Percentiles rank a stretch among this genome's conserved stretches.
Conservation (phyloP, 2,888 invertebrate species). For the Eristalis intricaria region DNA sequence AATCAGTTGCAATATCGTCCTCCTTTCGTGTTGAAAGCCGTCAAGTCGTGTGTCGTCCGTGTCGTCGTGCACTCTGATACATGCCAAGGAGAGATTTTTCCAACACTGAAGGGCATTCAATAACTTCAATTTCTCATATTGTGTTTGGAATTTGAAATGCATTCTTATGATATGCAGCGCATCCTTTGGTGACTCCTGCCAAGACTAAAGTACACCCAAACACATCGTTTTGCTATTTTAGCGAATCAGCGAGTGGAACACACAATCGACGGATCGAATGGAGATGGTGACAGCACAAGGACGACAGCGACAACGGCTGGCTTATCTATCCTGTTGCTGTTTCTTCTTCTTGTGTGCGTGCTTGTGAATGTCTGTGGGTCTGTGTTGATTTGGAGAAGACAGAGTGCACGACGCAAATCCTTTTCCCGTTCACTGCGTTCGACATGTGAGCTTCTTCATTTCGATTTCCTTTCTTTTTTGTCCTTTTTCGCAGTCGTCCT, state of each 20-base stretch:
- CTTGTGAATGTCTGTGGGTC: no score
- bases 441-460: conserved; percentile 69
- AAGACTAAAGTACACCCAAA: conserved; percentile 1
- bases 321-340: conserved; percentile 65
- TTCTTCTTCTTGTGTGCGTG: background rate
- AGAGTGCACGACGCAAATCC: conserved; percentile 56
- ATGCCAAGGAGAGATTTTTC: conserved; percentile 27
- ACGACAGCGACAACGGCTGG: conserved; percentile 27
- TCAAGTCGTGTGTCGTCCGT: conserved; percentile 20
- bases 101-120: conserved; percentile 59
- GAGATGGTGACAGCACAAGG: conserved; percentile 31
- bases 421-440: conserved; percentile 68
- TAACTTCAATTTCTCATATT: conserved; percentile 69
- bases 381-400: no score
- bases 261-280: conserved; percentile 62
- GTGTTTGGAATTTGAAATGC: conserved; percentile 69
- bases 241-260: conserved; percentile 63
- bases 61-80: background rate
- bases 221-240: conserved; percentile 65
- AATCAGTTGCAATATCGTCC: conserved; percentile 45
- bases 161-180: conserved; percentile 66
- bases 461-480: conserved; percentile 15
- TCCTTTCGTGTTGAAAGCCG: background rate
- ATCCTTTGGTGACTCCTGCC: conserved; percentile 43
- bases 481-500: background rate